phyloP scores from a whole-genome alignment of 1,140 invertebrate genomes.

The Sitophilus oryzae region DNA sequence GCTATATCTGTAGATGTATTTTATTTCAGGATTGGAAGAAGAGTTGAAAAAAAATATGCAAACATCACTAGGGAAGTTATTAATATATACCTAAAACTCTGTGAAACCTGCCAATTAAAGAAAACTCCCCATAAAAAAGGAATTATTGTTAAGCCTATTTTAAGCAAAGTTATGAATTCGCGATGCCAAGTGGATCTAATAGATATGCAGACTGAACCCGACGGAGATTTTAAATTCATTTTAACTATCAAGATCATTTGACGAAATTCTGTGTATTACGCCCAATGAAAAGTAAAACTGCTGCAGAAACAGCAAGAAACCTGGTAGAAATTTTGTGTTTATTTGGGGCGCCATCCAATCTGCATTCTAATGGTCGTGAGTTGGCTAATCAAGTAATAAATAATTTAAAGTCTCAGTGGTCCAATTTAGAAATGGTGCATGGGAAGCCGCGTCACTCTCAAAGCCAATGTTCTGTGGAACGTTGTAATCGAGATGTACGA shows the following conservation, averaged over 20 bases:
- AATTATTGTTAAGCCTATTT: conserved; percentile 36
- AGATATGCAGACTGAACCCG: too few relatives aligned
- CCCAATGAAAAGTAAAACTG: conserved; percentile 23
- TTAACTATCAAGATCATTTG: too few relatives aligned
- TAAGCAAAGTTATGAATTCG: conserved; percentile 42
- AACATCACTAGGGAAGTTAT: conserved; percentile 8
- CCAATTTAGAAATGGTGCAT: conserved; percentile 34
- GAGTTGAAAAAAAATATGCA: conserved; percentile 2
- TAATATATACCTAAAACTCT: conserved; percentile 8
- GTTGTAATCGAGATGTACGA: conserved; percentile 42
- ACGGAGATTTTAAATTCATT: too few relatives aligned
- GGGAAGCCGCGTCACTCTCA: conserved; percentile 36
- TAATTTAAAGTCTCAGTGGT: conserved; percentile 28
- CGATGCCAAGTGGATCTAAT: too few relatives aligned
- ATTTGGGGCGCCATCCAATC: conserved; percentile 32
- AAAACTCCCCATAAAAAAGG: conserved; percentile 28
- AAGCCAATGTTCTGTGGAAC: conserved; percentile 37
- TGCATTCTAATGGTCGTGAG: conserved; percentile 39
- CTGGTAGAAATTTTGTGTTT: conserved; percentile 35
- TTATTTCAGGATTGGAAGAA: conserved; percentile 10
- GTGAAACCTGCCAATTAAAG: conserved; percentile 20
- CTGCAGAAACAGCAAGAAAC: conserved; percentile 23
- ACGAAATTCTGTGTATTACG: conserved; percentile 16
- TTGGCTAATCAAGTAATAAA: conserved; percentile 26
- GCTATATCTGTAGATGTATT: too few relatives aligned